Evolutionary conservation across 2,797 vertebrate genomes (phyloP), one percentile per base, ranked within the genome.

Genomic region (Ateles fusciceps): DNA sequence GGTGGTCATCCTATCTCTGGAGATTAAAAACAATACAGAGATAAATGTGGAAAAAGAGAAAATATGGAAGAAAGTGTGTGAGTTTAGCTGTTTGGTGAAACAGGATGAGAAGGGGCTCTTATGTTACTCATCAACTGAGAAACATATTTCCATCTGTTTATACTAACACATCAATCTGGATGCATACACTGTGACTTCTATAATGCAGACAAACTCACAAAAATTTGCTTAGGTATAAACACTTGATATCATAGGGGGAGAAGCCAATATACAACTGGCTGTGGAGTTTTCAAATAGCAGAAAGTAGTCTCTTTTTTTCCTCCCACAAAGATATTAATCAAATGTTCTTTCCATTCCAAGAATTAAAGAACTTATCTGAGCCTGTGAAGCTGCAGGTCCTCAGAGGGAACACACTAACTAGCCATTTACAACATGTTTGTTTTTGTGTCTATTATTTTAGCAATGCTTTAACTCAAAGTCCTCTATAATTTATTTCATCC

Each of bases 21-120:
- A 97, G 79, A 97, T 95, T 92, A 75, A 95, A 95, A 93, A 83
- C 39, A 85, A 91, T 92, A 96, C 89, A 92, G 21, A 96, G 87
- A 96, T 75, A 95, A 94, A 85, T 86, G 50, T 74, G n/a, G 7
- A 61, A 71, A 95, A 76, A 75, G 55, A 89, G 42, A 94, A 79
- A 86, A n/a, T 44, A 21, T 72, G 86, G 30, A 81, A 92, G 85
- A 90, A 93, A 89, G 8, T 93, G 44, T 80, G 89, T 94, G 61
- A 91, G 96, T 86, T 91, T 89, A 95, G 92, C 79, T 94, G 57
- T 96, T 95, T 96, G 42, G 75, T 79, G 44, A 97, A 84, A 78
- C 36, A 81, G 21, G 61, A 87, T 80, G 39, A 75, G 80, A 84
- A 94, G 83, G 83, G 86, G 28, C 83, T 91, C 74, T 94, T 91